Conservation (phyloP, 2,888 invertebrate genomes). For the Drosophila anomalata region DNA sequence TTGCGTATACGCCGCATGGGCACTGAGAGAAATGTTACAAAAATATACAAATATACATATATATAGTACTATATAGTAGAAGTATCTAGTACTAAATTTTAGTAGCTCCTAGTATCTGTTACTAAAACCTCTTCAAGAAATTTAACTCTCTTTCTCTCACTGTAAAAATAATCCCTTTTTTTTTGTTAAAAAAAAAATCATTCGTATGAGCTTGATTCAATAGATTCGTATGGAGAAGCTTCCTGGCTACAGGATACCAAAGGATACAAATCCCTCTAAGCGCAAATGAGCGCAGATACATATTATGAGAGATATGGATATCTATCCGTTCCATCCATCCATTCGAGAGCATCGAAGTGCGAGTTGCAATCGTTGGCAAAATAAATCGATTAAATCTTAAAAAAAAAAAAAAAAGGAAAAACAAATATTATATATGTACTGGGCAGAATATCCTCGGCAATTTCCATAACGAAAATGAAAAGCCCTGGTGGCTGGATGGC, state of each 20-base stretch:
- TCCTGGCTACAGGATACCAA: neutral
- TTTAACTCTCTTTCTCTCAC: neutral
- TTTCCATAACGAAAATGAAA: conserved; percentile 42
- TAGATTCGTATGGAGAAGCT: neutral
- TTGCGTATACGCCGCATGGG: conserved; percentile 6
- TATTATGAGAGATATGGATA: conserved; percentile 17
- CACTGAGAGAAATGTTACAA: neutral
- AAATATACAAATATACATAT: no score
- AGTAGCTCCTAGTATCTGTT: no score
- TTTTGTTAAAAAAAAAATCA: neutral
- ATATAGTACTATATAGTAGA: no score
- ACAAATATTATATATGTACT: conserved; percentile 1
- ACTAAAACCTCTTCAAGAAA: no score
- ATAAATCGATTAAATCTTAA: conserved; percentile 35
- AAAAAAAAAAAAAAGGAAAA: conserved; percentile 8
- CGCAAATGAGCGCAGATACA: conserved; percentile 9
- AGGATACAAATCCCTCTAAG: conserved; percentile 12
- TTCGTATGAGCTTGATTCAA: conserved; percentile 19
- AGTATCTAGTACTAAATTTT: no score
- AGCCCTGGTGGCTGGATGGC: neutral
- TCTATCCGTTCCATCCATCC: no score
- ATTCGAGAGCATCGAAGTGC: no score
- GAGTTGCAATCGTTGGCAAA: conserved; percentile 3
- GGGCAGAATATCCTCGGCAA: conserved; percentile 12
- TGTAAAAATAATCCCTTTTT: conserved; percentile 2